Base-by-base conservation (phyloP, 2,113 vertebrate species). In the Morone saxatilis region DNA sequence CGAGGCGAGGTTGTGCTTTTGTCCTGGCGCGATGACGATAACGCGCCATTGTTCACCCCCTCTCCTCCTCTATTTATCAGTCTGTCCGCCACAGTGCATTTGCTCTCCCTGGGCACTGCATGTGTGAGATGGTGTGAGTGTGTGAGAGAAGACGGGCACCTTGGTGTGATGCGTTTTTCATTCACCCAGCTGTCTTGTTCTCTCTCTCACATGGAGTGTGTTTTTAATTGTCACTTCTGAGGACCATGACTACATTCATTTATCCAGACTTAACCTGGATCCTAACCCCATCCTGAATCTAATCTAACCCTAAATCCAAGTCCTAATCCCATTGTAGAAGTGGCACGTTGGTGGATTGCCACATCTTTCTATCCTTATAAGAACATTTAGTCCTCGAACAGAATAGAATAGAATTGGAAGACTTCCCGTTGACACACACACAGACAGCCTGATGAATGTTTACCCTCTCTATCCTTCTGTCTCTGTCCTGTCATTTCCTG, bases 381-480 rank as follows among this genome's bases (percentile, higher is more conserved):
- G 62, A 69, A 59, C 59, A 51, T 67, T 81, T 86, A 57, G 70
- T 74, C 22, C 76, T 76, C 43, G 10, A 19, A 60, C 1, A 25
- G 25, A 25, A 25, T 25, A 69, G 56, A 60, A 67, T 48, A 76
- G 84, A 79, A 73, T 63, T 12, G 13, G 31, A 61, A 71, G 51
- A 67, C 63, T 67, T 77, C 61, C 57, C 16, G 5, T 76, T 70
- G 62, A 92, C 84, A 75, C 56, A 45, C 60, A 74, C 45, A 31
- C 79, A 89, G 71, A 87, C 81, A 89, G 85, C 88, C 70, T 84
- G 80, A 90, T 84, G 87, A 89, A 92, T 91, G 90, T 85, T 79
- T 78, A 71, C 57, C 31, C 60, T 80, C 62, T 83, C 71, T 88
- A 85, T 82, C 74, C 67, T 67, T 56, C 69, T 45, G 70, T 78